Evolutionary conservation across 1,140 invertebrate species (phyloP).

Genomic region (Drosophila eugracilis): DNA sequence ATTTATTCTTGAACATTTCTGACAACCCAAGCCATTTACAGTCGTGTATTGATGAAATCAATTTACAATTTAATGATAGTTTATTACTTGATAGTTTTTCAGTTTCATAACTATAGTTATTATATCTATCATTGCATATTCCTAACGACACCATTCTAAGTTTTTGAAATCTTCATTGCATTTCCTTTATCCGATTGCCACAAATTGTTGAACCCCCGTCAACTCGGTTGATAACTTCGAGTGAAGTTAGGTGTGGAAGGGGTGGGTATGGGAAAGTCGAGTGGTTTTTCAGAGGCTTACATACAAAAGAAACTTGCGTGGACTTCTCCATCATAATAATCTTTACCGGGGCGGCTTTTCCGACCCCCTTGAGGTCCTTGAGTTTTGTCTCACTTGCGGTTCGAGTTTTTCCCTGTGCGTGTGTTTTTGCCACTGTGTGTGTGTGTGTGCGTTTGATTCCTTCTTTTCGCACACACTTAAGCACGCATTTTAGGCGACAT

Average conservation of each 20-base stretch:
- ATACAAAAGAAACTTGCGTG: conserved; percentile 45
- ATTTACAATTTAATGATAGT: not conserved
- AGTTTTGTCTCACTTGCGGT: conserved; percentile 29
- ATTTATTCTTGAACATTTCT: too few relatives aligned
- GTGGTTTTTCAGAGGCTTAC: conserved; percentile 22
- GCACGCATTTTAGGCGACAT: conserved; percentile 51
- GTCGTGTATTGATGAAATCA: too few relatives aligned
- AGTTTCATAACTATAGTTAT: not conserved
- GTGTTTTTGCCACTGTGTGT: not conserved
- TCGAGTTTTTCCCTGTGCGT: conserved; percentile 17
- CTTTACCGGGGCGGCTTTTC: not conserved
- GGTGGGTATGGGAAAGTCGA: too few relatives aligned
- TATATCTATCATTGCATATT: too few relatives aligned
- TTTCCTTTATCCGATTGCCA: conserved; percentile 25
- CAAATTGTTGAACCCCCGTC: conserved; percentile 25
- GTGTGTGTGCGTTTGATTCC: conserved; percentile 42
- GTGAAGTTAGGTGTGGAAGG: conserved; percentile 8
- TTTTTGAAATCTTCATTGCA: not conserved
- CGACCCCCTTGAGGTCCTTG: conserved; percentile 6
- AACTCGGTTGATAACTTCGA: conserved; percentile 20
- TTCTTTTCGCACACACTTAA: conserved; percentile 50
- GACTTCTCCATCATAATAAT: conserved; percentile 18
- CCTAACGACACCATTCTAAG: not conserved
- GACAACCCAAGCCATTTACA: too few relatives aligned
- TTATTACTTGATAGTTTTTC: too few relatives aligned